A percentile compares a stretch with the other conserved stretches of the same genome.
Evolutionary conservation across 2,888 invertebrate species (phyloP).

Genomic region (Taphrorychus bicolor): DNA sequence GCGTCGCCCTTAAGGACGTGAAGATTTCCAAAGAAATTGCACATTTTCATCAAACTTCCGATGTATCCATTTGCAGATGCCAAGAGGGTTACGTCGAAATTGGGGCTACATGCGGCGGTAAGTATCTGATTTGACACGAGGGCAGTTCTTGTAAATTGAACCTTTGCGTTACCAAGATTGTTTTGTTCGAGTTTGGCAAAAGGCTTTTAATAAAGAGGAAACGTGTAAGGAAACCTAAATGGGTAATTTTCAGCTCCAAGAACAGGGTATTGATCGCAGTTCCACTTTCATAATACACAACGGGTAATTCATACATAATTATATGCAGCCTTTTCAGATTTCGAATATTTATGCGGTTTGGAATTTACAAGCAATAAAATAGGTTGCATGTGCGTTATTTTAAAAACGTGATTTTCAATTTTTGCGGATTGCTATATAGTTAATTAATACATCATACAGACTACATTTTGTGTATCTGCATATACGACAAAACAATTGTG

Average conservation of each 20-base stretch:
- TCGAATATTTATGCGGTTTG: neutral
- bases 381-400: constrained; percentile 9
- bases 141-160: too few relatives aligned
- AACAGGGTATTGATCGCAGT: constrained; percentile 43
- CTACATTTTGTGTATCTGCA: neutral
- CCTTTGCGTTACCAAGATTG: too few relatives aligned
- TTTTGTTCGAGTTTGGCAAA: too few relatives aligned
- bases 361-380: constrained; percentile 8
- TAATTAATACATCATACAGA: neutral
- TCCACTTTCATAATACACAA: constrained; percentile 31
- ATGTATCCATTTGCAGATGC: constrained; percentile 48
- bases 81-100: constrained; percentile 47
- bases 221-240: constrained; percentile 13
- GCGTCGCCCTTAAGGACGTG: constrained; percentile 47
- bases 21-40: constrained; percentile 38
- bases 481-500: too few relatives aligned
- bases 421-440: too few relatives aligned
- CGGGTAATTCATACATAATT: constrained; percentile 45
- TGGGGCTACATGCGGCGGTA: constrained; percentile 46
- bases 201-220: constrained; percentile 15
- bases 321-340: constrained; percentile 43
- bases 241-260: constrained; percentile 22
- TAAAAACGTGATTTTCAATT: constrained; percentile 2
- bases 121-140: too few relatives aligned
- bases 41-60: constrained; percentile 22